Evolutionary conservation across 2,888 invertebrate species (phyloP), one percentile per base, ranked within the genome.

Genomic region (Sphaerophoria taeniata): DNA sequence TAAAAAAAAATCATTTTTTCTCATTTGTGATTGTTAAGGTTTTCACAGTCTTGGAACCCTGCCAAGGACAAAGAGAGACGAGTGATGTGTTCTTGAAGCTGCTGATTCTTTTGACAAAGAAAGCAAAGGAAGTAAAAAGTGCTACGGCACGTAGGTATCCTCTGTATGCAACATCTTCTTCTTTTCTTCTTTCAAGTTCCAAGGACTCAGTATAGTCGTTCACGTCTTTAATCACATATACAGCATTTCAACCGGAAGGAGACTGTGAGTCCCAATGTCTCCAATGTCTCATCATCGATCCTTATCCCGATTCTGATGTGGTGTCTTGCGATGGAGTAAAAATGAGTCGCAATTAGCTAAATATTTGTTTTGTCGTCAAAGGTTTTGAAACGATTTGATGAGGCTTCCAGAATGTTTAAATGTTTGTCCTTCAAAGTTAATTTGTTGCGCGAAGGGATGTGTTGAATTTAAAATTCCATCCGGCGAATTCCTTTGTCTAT

Each of bases 181-280:
- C 24, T 2, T 24, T 24, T 24, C 24, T 39, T 39, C 39, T 39
- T 69, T 79, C 81, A 58, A 63, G 58, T 85, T 53, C 73, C 81
- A 85, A 76, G 69, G 80, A 85, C 80, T 81, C 24, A 2, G 24
- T 24, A 24, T 24, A 43, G 70, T 77, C 70, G 81, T 76, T 72
- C 51, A 49, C 31, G 63, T 74, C 76, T 81, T 76, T 85, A 77
- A 85, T 85, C 85, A 85, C 73, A 85, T 71, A 75, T 76, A 85
- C 36, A 43, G 76, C 76, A 76, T 81, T 81, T 81, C 80, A 81
- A 73, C 71, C 51, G 55, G 72, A 80, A 80, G 69, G 75, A 69
- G 53, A 43, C 11, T 3, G 36, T n/a, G 45, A 39, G 3, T 39
- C 36, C 9, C 6, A 9, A 12, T 7, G 43, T 9, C 0, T 43